Evolutionary conservation across 1,140 invertebrate species (phyloP), one percentile per base, ranked within the genome.

Genomic region (Listronotus oregonensis): DNA sequence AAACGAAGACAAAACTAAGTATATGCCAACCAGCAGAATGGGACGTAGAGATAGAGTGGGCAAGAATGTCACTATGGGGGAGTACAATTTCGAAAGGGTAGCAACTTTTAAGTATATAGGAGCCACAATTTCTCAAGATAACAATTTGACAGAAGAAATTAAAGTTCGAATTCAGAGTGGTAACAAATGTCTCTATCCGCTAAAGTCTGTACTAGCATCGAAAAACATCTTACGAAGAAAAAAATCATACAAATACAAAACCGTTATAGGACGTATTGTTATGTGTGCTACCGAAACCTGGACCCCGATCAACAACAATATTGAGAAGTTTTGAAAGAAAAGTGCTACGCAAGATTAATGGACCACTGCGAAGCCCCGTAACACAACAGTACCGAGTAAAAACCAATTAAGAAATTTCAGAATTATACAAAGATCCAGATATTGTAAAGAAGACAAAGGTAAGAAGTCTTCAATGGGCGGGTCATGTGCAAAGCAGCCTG

Each of bases 341-440:
- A 27, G 21, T 27, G 1, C 5, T 27, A 5, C 21, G 21, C 21
- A 51, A 51, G 21, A 51, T 49, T 49, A 3, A 2, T 15, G 18
- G 18, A 21, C n/a, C 46, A 21, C 17, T 11, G 17, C n/a, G 18
- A 34, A 34, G 27, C 11, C 27, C 27, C 1, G 12, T 31, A 34
- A 51, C 49, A 27, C 31, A 51, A 34, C 21, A 55, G 52, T 42
- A 42, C 52, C 32, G 14, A 40, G 27, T 39, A 55, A 55, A 12
- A 55, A 55, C 52, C 12, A 55, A 55, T 12, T 10, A 17, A 39
- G 34, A 55, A 39, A 39, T 55, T 15, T 14, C 12, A 42, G 52
- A 39, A 42, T 39, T 39, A 39, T 55, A 39, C 6, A 21, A 55
- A 12, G 52, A 55, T 40, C 52, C 52, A 52, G 50, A 52, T 52